Conservation (phyloP, 2,888 invertebrate genomes). For the Drosophila prolongata region DNA sequence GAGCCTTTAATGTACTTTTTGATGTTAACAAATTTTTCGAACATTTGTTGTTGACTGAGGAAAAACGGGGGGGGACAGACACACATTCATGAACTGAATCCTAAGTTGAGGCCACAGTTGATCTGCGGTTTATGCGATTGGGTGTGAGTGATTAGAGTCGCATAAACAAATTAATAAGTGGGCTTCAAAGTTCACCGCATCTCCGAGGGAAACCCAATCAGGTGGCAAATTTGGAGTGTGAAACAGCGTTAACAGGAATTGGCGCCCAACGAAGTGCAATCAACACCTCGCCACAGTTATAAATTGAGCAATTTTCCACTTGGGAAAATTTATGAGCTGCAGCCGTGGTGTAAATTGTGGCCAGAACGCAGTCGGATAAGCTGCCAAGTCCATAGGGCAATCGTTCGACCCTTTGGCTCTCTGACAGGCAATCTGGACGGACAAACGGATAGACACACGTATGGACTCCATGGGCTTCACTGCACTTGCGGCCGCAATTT, state of each 20-base stretch:
- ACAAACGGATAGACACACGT: conserved; percentile 19
- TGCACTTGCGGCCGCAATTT: conserved; percentile 39
- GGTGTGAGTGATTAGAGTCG: conserved; percentile 65
- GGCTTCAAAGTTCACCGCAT: neutral
- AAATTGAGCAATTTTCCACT: conserved; percentile 65
- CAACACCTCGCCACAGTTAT: conserved; percentile 51
- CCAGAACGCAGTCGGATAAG: conserved; percentile 23
- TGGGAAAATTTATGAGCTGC: conserved; percentile 62
- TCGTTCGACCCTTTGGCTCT: conserved; percentile 33
- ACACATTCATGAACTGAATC: conserved; percentile 54
- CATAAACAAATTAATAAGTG: conserved; percentile 68
- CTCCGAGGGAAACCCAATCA: conserved; percentile 10
- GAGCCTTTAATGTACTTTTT: conserved; percentile 80
- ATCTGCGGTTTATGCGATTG: conserved; percentile 47
- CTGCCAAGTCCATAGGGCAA: conserved; percentile 44
- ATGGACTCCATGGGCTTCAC: conserved; percentile 14
- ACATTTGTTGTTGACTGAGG: conserved; percentile 69
- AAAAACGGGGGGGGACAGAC: conserved; percentile 9
- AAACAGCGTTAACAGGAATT: neutral
- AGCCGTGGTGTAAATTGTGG: conserved; percentile 47
- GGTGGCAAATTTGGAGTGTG: conserved; percentile 9
- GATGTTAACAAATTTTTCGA: conserved; percentile 79
- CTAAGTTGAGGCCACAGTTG: conserved; percentile 40
- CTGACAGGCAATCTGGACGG: conserved; percentile 42
- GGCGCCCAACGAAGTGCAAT: conserved; percentile 37